Evolutionary conservation across 2,888 invertebrate genomes (phyloP), one percentile per base, ranked within the genome.

Genomic region (Leptura quadrifasciata): DNA sequence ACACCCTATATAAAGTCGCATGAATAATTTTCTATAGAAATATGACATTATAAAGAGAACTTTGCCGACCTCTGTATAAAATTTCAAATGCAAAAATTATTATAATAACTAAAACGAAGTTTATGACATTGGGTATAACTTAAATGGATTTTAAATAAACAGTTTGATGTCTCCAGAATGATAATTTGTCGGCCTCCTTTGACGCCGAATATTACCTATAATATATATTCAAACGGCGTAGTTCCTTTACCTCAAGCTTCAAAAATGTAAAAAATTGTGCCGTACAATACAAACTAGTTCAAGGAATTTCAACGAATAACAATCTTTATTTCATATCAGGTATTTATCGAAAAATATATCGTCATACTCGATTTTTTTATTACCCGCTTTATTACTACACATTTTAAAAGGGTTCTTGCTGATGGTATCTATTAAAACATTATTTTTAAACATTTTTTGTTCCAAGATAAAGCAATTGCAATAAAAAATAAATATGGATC

Each of bases 291-390:
- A 63, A 76, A 72, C 52, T 72, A 52, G 76, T 76, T 72, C 76
- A 76, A 76, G 72, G 76, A 72, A 76, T 72, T 75, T 55, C 76
- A 54, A 65, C 27, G 72, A 76, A 61, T 58, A 72, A 72, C 63
- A 76, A 76, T 76, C 76, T 76, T 76, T 76, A 76, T 76, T 76
- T 76, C 76, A 76, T 76, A 72, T 76, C 76, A 52, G 72, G 76
- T 76, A 76, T 72, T 57, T 76, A 72, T 76, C 76, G 72, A 72
- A 72, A 76, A 72, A 68, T 52, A 72, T 76, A 76, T 76, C 76
- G 63, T 57, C 20, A 31, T 27, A 24, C 72, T 63, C 57, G 54
- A 72, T 72, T 72, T 69, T 75, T 76, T 69, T 60, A 60, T 71
- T 60, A 47, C 57, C 4, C 12, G 17, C 18, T 71, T 61, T 71